Evolutionary conservation across 2,113 vertebrate species (phyloP), one percentile per base, ranked within the genome.

Genomic region (human (Homo sapiens)): DNA sequence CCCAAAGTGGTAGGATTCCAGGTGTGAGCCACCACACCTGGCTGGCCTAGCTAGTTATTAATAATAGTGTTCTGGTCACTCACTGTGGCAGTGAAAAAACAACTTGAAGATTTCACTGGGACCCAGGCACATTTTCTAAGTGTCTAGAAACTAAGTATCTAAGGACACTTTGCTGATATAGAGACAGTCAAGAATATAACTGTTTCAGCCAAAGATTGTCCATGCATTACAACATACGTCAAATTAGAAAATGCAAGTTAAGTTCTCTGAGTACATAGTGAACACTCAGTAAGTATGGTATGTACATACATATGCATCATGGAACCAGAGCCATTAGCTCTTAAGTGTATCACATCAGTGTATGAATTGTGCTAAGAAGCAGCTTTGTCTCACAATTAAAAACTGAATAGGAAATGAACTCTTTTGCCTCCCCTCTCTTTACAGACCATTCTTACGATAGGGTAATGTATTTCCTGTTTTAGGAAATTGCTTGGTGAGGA

Each of bases 61-160:
- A 30, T 64, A 64, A 27, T 40, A 11, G 9, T 32, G 8, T 61
- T 30, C 76, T 76, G 50, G 8, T 75, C 72, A 22, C 45, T 61
- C 17, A 0, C 6, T 5, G 14, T 30, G 9, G 0, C 2, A 9
- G 11, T 57, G 12, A 30, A 40, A 64, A 88, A 59, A 30, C 61
- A 73, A 38, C 38, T 45, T n/a, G 23, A 32, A 64, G 66, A 13
- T 92, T 50, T 64, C 55, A 20, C 20, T 68, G 4, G 32, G 45
- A 73, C 1, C 2, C 25, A 59, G 23, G 16, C 12, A 17, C 22
- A 25, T 70, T 70, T 78, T 86, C 79, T 61, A 25, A 88, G 20
- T 84, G 61, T 55, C 43, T 68, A 59, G 17, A 68, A n/a, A 89
- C 17, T 75, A 75, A 38, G 35, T 61, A 4, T 76, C 52, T 32